Conservation (phyloP, 2,797 vertebrate genomes). For the Hybognathus amarus region DNA sequence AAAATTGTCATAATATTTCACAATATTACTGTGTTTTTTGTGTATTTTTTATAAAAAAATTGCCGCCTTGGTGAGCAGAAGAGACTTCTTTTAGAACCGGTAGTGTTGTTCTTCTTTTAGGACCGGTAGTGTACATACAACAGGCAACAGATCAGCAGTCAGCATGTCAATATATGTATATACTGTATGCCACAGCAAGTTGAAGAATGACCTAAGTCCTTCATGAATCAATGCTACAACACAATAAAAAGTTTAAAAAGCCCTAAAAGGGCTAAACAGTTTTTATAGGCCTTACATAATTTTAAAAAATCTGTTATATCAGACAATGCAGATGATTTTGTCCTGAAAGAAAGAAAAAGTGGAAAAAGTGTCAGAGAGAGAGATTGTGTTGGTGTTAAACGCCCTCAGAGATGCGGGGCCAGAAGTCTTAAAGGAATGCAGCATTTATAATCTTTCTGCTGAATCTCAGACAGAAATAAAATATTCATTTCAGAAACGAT, state of each 20-base stretch:
- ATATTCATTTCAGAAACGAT: background rate
- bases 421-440: background rate
- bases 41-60: too few species aligned
- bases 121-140: too few species aligned
- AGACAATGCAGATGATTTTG: background rate
- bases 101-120: too few species aligned
- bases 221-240: background rate
- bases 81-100: too few species aligned
- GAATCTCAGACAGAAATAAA: background rate
- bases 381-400: conserved; percentile 22
- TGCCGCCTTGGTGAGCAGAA: too few species aligned
- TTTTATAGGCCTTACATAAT: conserved; percentile 9
- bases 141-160: too few species aligned
- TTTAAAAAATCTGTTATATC: background rate
- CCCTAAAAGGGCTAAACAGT: background rate
- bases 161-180: too few species aligned
- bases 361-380: background rate
- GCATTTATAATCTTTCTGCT: conserved; percentile 18
- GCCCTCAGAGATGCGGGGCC: conserved; percentile 6
- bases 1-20: too few species aligned
- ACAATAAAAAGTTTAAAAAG: background rate
- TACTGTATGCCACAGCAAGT: background rate
- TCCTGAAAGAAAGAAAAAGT: background rate
- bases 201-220: background rate
- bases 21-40: too few species aligned